These are phyloP conservation scores for Erythrocercus mccallii DNA, from an alignment of 2,113 vertebrate genomes.

Conservation along the genomic window DNA sequence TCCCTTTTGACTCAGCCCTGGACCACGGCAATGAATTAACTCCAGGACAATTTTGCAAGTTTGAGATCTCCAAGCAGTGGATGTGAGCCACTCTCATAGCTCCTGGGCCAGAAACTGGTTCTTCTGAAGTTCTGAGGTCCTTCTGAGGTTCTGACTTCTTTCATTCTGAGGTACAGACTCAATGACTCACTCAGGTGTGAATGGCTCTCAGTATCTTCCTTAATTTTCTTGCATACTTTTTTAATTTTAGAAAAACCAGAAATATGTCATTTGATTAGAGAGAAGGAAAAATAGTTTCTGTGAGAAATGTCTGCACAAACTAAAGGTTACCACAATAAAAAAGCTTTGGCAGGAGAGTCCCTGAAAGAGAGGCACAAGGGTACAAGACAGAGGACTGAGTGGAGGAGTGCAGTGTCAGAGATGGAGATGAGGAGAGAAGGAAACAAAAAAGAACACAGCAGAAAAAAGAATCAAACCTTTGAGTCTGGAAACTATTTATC, in stretches of 20 bases:
- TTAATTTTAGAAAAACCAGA: background rate
- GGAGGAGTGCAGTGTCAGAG: background rate
- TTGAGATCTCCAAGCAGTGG: background rate
- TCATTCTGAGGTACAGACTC: background rate
- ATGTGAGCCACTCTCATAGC: background rate
- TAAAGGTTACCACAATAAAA: background rate
- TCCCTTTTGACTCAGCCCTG: background rate
- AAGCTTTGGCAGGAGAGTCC: background rate
- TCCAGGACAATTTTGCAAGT: background rate
- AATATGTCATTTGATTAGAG: accelerated
- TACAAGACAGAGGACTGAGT: background rate
- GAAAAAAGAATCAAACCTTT: background rate
- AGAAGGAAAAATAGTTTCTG: background rate
- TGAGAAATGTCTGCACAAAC: background rate
- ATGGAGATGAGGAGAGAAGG: background rate
- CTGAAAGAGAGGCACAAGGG: background rate
- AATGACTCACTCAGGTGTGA: background rate
- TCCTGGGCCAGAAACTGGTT: background rate
- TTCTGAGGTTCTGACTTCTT: background rate
- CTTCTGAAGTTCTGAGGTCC: background rate
- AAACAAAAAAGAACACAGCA: background rate
- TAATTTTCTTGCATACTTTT: background rate
- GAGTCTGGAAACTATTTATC: background rate
- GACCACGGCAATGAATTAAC: background rate
- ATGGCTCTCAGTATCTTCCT: background rate